These are phyloP conservation scores for Merluccius polli DNA, from an alignment of 2,797 vertebrate genomes.

Conservation along the genomic window DNA sequence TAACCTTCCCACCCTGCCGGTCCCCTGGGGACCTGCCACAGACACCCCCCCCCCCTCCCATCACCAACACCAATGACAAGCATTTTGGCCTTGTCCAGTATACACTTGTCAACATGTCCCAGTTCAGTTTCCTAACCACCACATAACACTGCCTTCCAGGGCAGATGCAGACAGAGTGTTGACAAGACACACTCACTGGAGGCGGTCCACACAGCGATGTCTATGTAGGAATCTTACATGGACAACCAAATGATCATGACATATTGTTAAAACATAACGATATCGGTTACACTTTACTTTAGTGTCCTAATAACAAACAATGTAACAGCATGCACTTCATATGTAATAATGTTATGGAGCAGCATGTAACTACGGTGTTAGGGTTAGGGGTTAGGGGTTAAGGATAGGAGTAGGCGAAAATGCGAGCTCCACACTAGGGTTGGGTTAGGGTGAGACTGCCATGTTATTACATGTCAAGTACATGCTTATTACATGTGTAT, in stretches of 20 bases:
- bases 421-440: too few relatives aligned
- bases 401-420: too few relatives aligned
- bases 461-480: background rate
- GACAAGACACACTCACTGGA: background rate
- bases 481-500: conserved; percentile 1
- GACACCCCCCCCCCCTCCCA: conserved; percentile 27
- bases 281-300: background rate
- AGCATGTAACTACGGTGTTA: background rate
- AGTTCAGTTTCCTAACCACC: background rate
- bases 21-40: conserved; percentile 46
- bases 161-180: background rate
- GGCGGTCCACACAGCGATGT: background rate
- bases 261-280: too few relatives aligned
- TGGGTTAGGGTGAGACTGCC: background rate
- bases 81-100: background rate
- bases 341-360: background rate
- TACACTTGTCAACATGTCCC: conserved; percentile 1
- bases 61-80: conserved; percentile 25
- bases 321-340: background rate
- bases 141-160: conserved; percentile 10
- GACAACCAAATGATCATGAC: background rate
- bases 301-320: background rate
- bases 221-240: background rate
- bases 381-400: background rate
- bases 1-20: conserved; percentile 47